Evolutionary conservation across 2,888 invertebrate genomes (phyloP).

Genomic region (Zaprionus bogoriensis): DNA sequence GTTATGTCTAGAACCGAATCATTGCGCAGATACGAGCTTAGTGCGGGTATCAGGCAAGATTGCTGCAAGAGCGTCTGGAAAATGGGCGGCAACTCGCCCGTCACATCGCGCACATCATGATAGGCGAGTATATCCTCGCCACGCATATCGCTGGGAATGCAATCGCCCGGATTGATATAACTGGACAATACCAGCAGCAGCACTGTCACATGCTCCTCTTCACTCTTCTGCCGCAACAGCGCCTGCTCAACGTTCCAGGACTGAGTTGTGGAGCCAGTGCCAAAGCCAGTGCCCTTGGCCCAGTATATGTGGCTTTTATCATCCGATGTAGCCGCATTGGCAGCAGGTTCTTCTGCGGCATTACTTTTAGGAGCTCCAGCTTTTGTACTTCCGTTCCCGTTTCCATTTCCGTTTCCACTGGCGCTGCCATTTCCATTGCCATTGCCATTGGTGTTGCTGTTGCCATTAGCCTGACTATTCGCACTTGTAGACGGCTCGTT

Average conservation of each 20-base stretch:
- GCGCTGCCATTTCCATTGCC: slow-evolving; percentile 14
- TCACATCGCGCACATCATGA: slow-evolving; percentile 82
- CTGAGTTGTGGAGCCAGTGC: slow-evolving; percentile 96
- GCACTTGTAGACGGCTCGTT: slow-evolving; percentile 38
- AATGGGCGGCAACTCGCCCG: slow-evolving; percentile 86
- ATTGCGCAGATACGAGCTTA: slow-evolving; percentile 95
- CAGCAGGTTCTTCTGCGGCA: slow-evolving; percentile 67
- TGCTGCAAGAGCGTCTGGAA: slow-evolving; percentile 90
- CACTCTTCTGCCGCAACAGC: slow-evolving; percentile 92
- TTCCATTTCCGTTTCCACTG: slow-evolving; percentile 19
- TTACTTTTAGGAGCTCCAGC: slow-evolving; percentile 27
- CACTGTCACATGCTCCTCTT: slow-evolving; percentile 97
- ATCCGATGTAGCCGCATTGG: slow-evolving; percentile 84
- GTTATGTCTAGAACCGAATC: slow-evolving; percentile 99
- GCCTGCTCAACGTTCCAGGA: slow-evolving; percentile 99
- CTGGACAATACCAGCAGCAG: slow-evolving; percentile 92
- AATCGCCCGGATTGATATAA: slow-evolving; percentile 90
- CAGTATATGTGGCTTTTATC: slow-evolving; percentile 92
- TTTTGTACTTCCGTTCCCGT: not conserved
- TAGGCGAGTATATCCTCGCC: slow-evolving; percentile 81
- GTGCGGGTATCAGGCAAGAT: slow-evolving; percentile 93
- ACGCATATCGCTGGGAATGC: slow-evolving; percentile 82
- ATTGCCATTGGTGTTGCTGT: slow-evolving; percentile 18
- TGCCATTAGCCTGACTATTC: slow-evolving; percentile 13
- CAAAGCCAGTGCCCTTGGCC: slow-evolving; percentile 98